Conservation (phyloP, 2,888 invertebrate species). For the Leucoma salicis region DNA sequence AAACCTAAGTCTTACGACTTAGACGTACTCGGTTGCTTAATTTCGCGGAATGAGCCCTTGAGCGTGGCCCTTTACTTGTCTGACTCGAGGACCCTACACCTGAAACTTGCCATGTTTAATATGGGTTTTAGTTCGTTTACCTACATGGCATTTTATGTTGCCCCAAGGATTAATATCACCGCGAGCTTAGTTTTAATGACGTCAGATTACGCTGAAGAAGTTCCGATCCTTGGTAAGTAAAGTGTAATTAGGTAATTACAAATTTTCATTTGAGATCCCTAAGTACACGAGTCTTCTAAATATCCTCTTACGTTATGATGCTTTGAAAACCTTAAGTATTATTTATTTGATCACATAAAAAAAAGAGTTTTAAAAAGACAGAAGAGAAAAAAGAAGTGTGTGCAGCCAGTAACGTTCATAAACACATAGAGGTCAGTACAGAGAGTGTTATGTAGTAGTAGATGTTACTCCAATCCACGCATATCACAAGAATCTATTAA, state of each 20-base stretch:
- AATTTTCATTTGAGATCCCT: background rate
- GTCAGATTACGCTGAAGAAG: slow-evolving; percentile 2
- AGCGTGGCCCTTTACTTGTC: slow-evolving; percentile 62
- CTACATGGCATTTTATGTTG: slow-evolving; percentile 32
- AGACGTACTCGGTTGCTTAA: slow-evolving; percentile 69
- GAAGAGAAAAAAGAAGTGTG: too few species aligned
- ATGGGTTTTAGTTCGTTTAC: slow-evolving; percentile 29
- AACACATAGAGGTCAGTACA: too few species aligned
- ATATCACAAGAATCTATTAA: too few species aligned
- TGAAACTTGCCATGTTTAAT: slow-evolving; percentile 38
- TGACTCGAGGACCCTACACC: slow-evolving; percentile 44
- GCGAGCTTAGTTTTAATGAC: slow-evolving; percentile 11
- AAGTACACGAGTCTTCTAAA: background rate
- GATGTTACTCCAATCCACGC: too few species aligned
- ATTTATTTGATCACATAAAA: too few species aligned
- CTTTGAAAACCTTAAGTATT: too few species aligned
- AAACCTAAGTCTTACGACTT: slow-evolving; percentile 60
- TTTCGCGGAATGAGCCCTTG: slow-evolving; percentile 74
- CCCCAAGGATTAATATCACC: slow-evolving; percentile 29
- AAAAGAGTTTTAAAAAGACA: too few species aligned
- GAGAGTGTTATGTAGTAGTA: too few species aligned
- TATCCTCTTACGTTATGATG: background rate
- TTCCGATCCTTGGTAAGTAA: slow-evolving; percentile 8
- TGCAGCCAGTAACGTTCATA: too few species aligned
- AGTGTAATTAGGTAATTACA: slow-evolving; percentile 5